Evolutionary conservation across 2,888 invertebrate genomes (phyloP), one percentile per base, ranked within the genome.

Genomic region (Campoplex nolae): DNA sequence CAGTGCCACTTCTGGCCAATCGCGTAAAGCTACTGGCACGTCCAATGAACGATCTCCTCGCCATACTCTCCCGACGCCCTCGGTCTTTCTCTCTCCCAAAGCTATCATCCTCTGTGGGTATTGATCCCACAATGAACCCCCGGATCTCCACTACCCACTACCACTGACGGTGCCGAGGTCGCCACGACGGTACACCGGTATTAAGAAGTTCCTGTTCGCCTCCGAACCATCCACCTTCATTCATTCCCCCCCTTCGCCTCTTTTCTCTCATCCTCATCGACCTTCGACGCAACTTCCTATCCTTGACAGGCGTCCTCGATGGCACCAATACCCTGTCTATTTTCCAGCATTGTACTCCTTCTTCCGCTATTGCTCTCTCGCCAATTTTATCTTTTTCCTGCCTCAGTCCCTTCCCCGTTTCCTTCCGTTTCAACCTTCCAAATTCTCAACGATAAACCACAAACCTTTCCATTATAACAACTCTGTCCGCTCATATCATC

Each of bases 61-160:
- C 93, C 93, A 74, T 82, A 93, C 94, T 94, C 94, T 94, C 94
- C 94, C 94, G 93, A 94, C 93, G 92, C 92, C 90, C 90, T 90
- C 90, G 77, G 62, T 62, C 62, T 62, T 62, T 62, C 65, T 54
- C 67, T 74, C 79, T 74, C 65, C 58, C 70, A 42, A 51, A 38
- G 65, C 70, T 71, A 71, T 82, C 78, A 62, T 51, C 70, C 77
- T 70, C 71, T 38, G 80, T 86, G 80, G 83, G 93, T 94, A 94
- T 94, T 94, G 94, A 94, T 94, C 94, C 93, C 93, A 93, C 94
- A 93, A 94, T 94, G 94, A 94, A 94, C 94, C 93, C 92, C 88
- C 74, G 76, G 81, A 75, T 51, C 58, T 42, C 68, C 89, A 88
- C 89, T 90, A 74, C 45, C 73, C 77, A 80, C 81, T 71, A 48